Evolutionary conservation across 2,888 invertebrate species (phyloP).

Genomic region (Apomyelois bistriatella): DNA sequence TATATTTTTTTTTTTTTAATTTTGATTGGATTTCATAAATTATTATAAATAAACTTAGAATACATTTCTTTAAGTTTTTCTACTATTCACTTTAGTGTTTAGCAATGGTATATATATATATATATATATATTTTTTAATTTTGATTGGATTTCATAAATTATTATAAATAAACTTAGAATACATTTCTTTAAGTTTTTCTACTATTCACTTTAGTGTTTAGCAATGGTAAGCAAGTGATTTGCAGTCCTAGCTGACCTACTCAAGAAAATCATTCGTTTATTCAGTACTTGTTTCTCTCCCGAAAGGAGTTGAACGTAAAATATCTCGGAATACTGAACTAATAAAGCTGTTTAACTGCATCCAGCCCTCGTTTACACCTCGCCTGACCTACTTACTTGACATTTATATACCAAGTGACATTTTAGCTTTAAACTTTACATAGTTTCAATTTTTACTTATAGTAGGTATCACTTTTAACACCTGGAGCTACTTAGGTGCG

Average conservation of each 20-base stretch:
- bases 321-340: constrained; percentile 34
- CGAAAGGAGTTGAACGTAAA: background rate
- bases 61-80: too few species aligned
- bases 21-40: too few species aligned
- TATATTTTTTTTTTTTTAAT: too few species aligned
- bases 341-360: constrained; percentile 47
- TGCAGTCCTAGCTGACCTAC: background rate
- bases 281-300: background rate
- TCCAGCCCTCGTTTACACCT: constrained; percentile 45
- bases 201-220: too few species aligned
- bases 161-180: too few species aligned
- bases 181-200: too few species aligned
- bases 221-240: background rate
- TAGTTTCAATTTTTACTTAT: background rate
- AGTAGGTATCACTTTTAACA: too few species aligned
- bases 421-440: constrained; percentile 3
- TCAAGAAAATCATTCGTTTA: background rate
- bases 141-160: too few species aligned
- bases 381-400: constrained; percentile 54
- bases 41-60: too few species aligned
- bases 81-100: too few species aligned
- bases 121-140: too few species aligned
- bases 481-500: background rate
- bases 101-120: too few species aligned
- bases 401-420: constrained; percentile 49